These are phyloP conservation scores for Dichetophora obliterata DNA, from an alignment of 2,888 invertebrate genomes.

Conservation along the genomic window DNA sequence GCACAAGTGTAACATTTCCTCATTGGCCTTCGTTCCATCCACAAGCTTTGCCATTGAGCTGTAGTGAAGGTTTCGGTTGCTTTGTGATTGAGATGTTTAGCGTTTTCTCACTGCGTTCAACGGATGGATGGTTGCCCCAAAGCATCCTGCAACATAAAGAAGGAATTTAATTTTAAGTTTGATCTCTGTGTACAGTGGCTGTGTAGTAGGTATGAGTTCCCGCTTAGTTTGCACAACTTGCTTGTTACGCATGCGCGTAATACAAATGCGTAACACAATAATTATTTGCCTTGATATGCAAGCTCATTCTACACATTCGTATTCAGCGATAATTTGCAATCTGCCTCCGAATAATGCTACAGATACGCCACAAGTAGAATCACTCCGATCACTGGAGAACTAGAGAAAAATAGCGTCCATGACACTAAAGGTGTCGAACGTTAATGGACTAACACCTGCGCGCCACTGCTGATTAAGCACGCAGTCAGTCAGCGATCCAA, in stretches of 20 bases:
- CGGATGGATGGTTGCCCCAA: background rate
- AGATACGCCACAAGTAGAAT: background rate
- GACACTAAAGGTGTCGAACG: constrained; percentile 49
- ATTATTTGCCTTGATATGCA: constrained; percentile 31
- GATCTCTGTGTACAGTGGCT: background rate
- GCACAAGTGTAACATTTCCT: constrained; percentile 19
- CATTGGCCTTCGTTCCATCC: background rate
- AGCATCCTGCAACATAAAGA: background rate
- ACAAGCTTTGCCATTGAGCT: no score
- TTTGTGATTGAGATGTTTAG: constrained; percentile 5
- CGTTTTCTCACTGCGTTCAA: background rate
- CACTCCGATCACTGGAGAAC: background rate
- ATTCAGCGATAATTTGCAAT: constrained; percentile 27
- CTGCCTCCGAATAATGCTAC: background rate
- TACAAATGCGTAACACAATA: constrained; percentile 37
- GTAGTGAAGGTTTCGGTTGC: background rate
- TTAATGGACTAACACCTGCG: constrained; percentile 56
- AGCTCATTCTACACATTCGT: background rate
- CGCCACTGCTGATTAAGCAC: constrained; percentile 40
- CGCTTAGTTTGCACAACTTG: background rate
- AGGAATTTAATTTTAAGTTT: background rate
- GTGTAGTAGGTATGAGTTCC: background rate
- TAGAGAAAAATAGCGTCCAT: constrained; percentile 36
- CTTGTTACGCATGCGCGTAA: constrained; percentile 35
- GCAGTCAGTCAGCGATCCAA: background rate